Evolutionary conservation across 2,888 invertebrate species (phyloP).

Genomic region (Lordiphosa andalusiaca): DNA sequence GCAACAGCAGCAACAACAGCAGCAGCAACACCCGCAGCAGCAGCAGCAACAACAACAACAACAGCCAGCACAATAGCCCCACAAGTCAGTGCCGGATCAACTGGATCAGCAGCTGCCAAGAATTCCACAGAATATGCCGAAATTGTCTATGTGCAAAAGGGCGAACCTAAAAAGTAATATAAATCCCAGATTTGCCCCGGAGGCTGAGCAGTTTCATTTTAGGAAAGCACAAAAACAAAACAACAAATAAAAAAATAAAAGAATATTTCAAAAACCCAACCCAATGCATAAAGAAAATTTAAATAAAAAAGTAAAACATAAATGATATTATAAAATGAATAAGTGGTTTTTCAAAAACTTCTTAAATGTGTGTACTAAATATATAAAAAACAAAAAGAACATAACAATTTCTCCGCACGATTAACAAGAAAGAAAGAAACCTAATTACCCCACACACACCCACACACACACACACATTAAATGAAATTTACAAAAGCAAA

Average conservation of each 20-base stretch:
- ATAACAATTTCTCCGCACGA: slow-evolving; percentile 48
- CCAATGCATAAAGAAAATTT: slow-evolving; percentile 57
- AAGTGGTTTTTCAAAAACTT: slow-evolving; percentile 68
- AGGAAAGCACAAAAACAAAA: slow-evolving; percentile 20
- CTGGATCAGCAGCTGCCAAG: slow-evolving; percentile 80
- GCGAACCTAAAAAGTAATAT: slow-evolving; percentile 55
- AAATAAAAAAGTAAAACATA: slow-evolving; percentile 36
- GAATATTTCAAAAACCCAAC: slow-evolving; percentile 31
- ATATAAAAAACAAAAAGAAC: slow-evolving; percentile 13
- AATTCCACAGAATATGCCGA: slow-evolving; percentile 90
- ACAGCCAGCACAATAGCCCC: slow-evolving; percentile 9
- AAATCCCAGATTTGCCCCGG: slow-evolving; percentile 24
- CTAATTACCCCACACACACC: slow-evolving; percentile 26
- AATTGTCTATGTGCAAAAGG: slow-evolving; percentile 84
- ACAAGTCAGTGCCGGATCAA: slow-evolving; percentile 59
- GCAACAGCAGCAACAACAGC: slow-evolving; percentile 54
- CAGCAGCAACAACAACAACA: slow-evolving; percentile 50
- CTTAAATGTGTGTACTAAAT: slow-evolving; percentile 61
- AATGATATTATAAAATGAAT: slow-evolving; percentile 25
- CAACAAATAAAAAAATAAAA: slow-evolving; percentile 16
- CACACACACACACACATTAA: slow-evolving; percentile 51
- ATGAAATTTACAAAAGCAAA: slow-evolving; percentile 68
- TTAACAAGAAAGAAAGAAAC: slow-evolving; percentile 32
- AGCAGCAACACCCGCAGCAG: slow-evolving; percentile 72
- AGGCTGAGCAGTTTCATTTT: slow-evolving; percentile 23